phyloP scores from a whole-genome alignment of 2,888 invertebrate genomes.

The Cheilosia vulpina region DNA sequence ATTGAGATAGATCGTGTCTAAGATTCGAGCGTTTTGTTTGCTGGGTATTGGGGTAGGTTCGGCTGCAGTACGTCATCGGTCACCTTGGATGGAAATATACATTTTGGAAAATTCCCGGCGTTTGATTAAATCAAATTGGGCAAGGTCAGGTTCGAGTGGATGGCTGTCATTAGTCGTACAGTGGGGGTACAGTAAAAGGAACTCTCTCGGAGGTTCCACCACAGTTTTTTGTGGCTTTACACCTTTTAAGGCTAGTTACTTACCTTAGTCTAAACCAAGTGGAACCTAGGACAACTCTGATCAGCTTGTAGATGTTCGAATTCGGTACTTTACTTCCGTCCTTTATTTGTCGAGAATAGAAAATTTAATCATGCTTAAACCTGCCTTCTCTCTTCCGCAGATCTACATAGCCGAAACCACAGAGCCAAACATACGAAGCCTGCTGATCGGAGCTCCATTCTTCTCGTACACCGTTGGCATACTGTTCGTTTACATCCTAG shows the following conservation, averaged over 20 bases:
- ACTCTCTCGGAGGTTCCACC: no score
- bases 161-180: no score
- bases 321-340: no score
- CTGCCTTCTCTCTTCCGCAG: conserved; percentile 83
- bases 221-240: no score
- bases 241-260: no score
- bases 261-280: no score
- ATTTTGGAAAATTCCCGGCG: not conserved
- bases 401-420: conserved; percentile 91
- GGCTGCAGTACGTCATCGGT: not conserved
- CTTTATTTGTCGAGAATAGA: no score
- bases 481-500: conserved; percentile 89
- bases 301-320: no score
- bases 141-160: no score
- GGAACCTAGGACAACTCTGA: no score
- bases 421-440: conserved; percentile 88
- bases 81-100: not conserved
- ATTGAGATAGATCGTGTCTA: conserved; percentile 21
- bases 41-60: not conserved
- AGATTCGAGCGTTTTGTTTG: not conserved
- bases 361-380: no score
- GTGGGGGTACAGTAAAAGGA: no score
- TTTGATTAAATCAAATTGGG: not conserved
- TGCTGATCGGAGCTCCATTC: conserved; percentile 89
- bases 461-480: conserved; percentile 91